Conservation (phyloP, 2,797 vertebrate genomes). For the Xerus rutilus region DNA sequence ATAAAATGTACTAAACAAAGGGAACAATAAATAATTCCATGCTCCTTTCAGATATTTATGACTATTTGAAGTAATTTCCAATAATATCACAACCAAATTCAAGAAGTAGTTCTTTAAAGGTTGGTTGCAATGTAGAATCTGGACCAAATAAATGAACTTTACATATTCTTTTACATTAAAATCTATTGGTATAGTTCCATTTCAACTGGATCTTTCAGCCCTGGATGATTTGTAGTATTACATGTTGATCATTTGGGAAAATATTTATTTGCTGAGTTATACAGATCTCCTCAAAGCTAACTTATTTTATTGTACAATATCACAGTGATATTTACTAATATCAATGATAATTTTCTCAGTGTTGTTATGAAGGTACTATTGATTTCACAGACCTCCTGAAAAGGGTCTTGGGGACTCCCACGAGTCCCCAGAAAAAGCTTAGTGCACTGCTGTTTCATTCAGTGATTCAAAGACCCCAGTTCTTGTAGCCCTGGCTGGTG, state of each 20-base stretch:
- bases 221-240: not conserved
- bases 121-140: not conserved
- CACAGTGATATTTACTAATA: not conserved
- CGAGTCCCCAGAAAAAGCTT: not conserved
- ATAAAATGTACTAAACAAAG: slow-evolving; percentile 16
- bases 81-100: not conserved
- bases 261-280: not conserved
- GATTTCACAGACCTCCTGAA: not conserved
- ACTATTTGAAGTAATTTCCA: not conserved
- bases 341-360: not conserved
- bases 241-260: not conserved
- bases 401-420: not conserved
- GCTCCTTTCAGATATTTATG: not conserved
- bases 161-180: not conserved
- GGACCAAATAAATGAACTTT: not conserved
- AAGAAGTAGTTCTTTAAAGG: not conserved
- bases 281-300: not conserved
- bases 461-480: not conserved
- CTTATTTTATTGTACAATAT: not conserved
- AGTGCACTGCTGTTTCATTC: rapidly evolving
- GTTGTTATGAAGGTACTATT: not conserved
- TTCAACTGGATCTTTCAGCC: not conserved
- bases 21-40: not conserved
- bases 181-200: not conserved
- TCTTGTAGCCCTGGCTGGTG: not conserved